These are phyloP conservation scores for Falcunculus frontatus DNA, from an alignment of 2,113 vertebrate genomes.

Conservation along the genomic window DNA sequence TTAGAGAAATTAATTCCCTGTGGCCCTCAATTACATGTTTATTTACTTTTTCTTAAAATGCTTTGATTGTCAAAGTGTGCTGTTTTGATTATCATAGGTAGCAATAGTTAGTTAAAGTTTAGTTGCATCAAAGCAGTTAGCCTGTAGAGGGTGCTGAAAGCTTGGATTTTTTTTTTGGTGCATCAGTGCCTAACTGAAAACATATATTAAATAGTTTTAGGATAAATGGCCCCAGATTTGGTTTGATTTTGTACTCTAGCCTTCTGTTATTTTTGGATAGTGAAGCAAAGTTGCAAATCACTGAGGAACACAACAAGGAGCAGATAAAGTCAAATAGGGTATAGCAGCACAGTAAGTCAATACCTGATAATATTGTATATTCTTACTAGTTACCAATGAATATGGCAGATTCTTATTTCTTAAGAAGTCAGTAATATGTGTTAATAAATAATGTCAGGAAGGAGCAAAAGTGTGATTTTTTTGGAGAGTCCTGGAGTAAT, in stretches of 20 bases:
- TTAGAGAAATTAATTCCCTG: not conserved
- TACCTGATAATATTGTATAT: not conserved
- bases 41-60: not conserved
- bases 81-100: not conserved
- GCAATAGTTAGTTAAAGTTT: not conserved
- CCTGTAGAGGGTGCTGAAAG: slow-evolving; percentile 82
- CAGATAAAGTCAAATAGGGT: not conserved
- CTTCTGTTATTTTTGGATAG: not conserved
- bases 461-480: not conserved
- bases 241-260: not conserved
- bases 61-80: not conserved
- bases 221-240: not conserved
- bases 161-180: slow-evolving; percentile 46
- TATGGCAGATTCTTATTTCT: not conserved
- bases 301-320: not conserved
- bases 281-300: not conserved
- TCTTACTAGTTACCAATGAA: not conserved
- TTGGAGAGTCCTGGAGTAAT: not conserved
- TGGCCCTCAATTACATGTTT: not conserved
- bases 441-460: not conserved
- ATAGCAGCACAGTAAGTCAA: not conserved
- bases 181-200: not conserved
- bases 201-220: not conserved
- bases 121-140: slow-evolving; percentile 48
- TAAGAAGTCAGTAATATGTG: not conserved